These are phyloP conservation scores for Lordiphosa fenestrarum DNA, from an alignment of 2,888 invertebrate species.

Conservation along the genomic window DNA sequence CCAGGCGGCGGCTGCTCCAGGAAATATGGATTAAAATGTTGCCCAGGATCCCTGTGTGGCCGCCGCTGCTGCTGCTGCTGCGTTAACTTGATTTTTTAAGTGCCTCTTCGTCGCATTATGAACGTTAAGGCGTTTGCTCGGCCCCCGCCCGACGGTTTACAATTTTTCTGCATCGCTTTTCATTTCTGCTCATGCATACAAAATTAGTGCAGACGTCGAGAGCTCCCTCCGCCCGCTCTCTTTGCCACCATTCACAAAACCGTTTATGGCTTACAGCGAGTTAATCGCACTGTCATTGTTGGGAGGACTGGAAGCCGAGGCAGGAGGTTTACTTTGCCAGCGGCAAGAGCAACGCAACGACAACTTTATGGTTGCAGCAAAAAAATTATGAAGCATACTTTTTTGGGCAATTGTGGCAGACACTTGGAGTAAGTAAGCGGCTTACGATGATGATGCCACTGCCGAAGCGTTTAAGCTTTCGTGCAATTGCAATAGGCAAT, in stretches of 20 bases:
- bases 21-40: conserved; percentile 78
- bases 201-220: conserved; percentile 58
- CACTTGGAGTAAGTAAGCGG: conserved; percentile 50
- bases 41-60: conserved; percentile 36
- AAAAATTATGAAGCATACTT: conserved; percentile 30
- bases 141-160: conserved; percentile 29
- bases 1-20: conserved; percentile 57
- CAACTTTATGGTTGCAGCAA: conserved; percentile 29
- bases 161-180: conserved; percentile 41
- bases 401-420: conserved; percentile 15
- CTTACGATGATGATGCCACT: conserved; percentile 36
- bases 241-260: conserved; percentile 24
- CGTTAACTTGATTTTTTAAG: conserved; percentile 69
- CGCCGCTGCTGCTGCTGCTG: too few species aligned
- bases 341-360: conserved; percentile 22
- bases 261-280: conserved; percentile 71
- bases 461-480: conserved; percentile 28
- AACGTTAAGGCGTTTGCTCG: conserved; percentile 54
- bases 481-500: conserved; percentile 16
- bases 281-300: conserved; percentile 71
- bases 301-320: conserved; percentile 43
- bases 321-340: conserved; percentile 19
- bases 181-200: conserved; percentile 73
- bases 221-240: background rate
- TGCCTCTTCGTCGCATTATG: conserved; percentile 59